Base-by-base conservation (phyloP, 2,888 invertebrate genomes). In the Ecliptopera silaceata region DNA sequence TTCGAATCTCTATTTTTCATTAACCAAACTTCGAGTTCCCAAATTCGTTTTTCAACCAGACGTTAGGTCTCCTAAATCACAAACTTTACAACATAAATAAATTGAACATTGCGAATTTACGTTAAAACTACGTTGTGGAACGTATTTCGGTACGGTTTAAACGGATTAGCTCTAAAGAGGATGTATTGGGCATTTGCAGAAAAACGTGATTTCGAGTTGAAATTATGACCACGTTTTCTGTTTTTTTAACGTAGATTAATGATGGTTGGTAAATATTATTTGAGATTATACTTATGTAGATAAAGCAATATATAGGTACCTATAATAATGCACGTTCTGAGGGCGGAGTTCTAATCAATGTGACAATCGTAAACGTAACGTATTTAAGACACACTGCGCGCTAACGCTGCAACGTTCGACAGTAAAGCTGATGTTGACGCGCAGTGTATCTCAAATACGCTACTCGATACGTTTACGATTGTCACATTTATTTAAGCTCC, bases 1-100 rank as follows among this genome's bases (percentile, higher is more conserved):
- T 39, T 5, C 11, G 4, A n/a, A 18, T 18, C 39, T 17, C 18
- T 10, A 32, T 43, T 54, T 54, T 61, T 61, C 54, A 61, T 48
- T 47, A 41, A 36, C 41, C 44, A 59, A 59, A 59, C 53, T 59
- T 43, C n/a, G 47, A 39, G 47, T 49, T 44, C 26, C 45, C 34
- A 10, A 36, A 38, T 45, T 53, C 60, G 60, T 58, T 57, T 60
- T 47, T 63, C 58, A 53, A 18, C 26, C 26, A 50, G 39, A 52
- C 49, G 31, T 39, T 26, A 55, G 57, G 50, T 50, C 51, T 12
- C 49, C 46, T 63, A 60, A 60, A 63, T 63, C 60, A 60, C 51
- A 32, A 63, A 63, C 53, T 63, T 63, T 18, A 55, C 55, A 50
- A 56, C 60, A 63, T 63, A 63, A 60, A 63, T 63, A 63, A 60